Evolutionary conservation across 2,113 vertebrate genomes (phyloP), one percentile per base, ranked within the genome.

Genomic region (Recurvirostra avosetta): DNA sequence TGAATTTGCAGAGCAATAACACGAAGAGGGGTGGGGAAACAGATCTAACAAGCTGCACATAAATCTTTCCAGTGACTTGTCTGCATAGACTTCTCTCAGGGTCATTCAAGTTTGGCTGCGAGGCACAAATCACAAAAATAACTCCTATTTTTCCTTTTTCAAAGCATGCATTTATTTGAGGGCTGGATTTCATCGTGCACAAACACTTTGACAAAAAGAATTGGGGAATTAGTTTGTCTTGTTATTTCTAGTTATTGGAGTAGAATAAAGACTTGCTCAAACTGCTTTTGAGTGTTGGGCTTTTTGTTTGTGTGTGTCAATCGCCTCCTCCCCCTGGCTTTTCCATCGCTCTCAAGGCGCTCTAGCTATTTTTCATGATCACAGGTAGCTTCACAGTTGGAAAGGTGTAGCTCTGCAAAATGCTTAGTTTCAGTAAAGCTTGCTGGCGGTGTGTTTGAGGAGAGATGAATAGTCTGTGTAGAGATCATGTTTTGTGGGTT

Each of bases 1-100:
- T 83, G 36, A 36, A 25, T 67, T 89, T 95, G 89, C 43, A 81
- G 94, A 96, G 83, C 94, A 96, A 86, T 92, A 96, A 94, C 75
- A 68, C 3, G 2, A 38, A 61, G 34, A 0, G 34, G 52, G 11
- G 47, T 75, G 63, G 85, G 80, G 80, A 66, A 70, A 41, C 49
- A 29, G 56, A 71, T 92, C 67, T 92, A 85, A 86, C 19, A 65
- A 90, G 70, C 74, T 87, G 87, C 82, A 80, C 62, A 25, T 88
- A 86, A 86, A 94, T 73, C 63, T 86, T 82, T 53, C 41, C 67
- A 77, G 84, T 80, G 92, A 91, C 79, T 93, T 96, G 83, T 73
- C 94, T 95, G 80, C 77, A 90, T 85, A 89, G 79, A 71, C 43
- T 94, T 88, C 79, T 95, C 94, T 96, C 95, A 91, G 97, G 96